Base-by-base conservation (phyloP, 2,888 invertebrate species). In the Hydroisotoma schaefferi region DNA sequence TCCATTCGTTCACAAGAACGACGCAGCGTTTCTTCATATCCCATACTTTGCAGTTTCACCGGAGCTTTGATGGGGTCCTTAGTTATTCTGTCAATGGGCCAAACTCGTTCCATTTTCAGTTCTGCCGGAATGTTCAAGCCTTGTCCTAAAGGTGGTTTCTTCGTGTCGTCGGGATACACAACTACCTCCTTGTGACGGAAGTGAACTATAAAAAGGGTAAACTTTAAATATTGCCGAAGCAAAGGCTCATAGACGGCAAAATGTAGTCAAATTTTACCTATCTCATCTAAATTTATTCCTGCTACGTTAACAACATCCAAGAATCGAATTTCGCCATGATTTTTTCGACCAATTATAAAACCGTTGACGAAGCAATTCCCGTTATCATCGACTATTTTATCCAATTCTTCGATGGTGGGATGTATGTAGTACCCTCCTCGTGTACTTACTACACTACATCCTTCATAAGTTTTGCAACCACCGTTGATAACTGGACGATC, bases 121-220 rank as follows among this genome's bases (percentile, higher is more conserved):
- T 94, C 88, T 1, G 97, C 97, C 44, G 85, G 85, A 15, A 91
- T 83, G 80, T 99, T 99, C 44, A 99, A 80, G 0, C 88, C 95
- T 63, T 84, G 81, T 0, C 97, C 98, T 5, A 90, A 79, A 0
- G 88, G 84, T 0, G 99, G 98, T 76, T 97, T 98, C 59, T 83
- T 83, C 0, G 83, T 81, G 68, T 92, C 90, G 72, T 83, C 81
- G 0, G 97, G 95, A 80, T 99, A 99, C 3, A 99, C 86, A 22
- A 89, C 88, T 2, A 99, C 87, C 78, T 99, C 97, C 75, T 94
- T 93, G 76, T 93, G 88, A 2, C 94, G 83, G 78, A 98, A 92
- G 75, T 90, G 88, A 0, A 98, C 93, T 85, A 81, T 4, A 75
- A 74, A 23, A 47, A 59, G 63, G 59, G 57, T 6, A 43, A 28